Percentiles rank a stretch among this genome's conserved stretches.
Conservation (phyloP, 2,113 vertebrate species). For the Corydoras sp. region DNA sequence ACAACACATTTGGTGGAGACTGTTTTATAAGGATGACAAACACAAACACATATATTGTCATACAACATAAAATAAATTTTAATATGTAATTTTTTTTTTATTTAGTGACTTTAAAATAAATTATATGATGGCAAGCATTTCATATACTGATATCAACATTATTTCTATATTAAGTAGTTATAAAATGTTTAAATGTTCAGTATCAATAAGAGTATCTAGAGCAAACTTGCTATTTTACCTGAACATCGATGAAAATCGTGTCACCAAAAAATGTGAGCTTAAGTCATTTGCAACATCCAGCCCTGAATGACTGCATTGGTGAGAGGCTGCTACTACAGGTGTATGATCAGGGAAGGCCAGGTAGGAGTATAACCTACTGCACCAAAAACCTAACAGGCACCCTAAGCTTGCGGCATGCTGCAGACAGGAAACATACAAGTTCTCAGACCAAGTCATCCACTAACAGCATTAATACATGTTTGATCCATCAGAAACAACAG, state of each 20-base stretch:
- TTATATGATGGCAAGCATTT: no score
- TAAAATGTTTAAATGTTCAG: no score
- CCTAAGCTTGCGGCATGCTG: conserved; percentile 68
- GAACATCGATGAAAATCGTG: conserved; percentile 22
- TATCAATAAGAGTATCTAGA: no score
- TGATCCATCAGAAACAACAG: conserved; percentile 70
- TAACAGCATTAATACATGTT: neutral
- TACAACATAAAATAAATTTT: no score
- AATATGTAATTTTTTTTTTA: no score
- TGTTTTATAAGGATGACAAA: no score
- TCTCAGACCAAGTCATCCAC: neutral
- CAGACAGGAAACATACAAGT: conserved; percentile 41
- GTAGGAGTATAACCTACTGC: conserved; percentile 33
- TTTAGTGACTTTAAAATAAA: no score
- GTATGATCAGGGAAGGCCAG: conserved; percentile 46
- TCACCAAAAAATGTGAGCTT: conserved; percentile 43
- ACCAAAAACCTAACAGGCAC: conserved; percentile 45
- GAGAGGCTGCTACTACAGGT: conserved; percentile 20
- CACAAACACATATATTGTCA: no score
- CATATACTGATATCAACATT: no score
- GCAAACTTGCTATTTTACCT: neutral
- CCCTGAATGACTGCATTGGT: conserved; percentile 44
- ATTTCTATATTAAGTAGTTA: no score
- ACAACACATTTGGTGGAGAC: conserved; percentile 5
- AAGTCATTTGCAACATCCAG: conserved; percentile 37